phyloP scores from a whole-genome alignment of 1,140 invertebrate species.

The Anoplophora glabripennis region DNA sequence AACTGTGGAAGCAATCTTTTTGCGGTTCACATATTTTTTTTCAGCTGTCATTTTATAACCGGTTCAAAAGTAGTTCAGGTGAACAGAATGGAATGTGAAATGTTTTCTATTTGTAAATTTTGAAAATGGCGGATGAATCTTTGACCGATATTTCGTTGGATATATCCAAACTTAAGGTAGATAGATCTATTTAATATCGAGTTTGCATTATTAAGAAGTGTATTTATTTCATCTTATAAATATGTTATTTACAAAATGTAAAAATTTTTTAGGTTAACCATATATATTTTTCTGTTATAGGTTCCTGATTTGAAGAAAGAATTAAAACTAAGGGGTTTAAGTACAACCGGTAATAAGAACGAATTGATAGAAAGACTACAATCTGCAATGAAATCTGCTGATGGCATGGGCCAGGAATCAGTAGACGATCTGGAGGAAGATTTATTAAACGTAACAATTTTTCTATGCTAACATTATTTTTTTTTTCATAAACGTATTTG shows the following conservation, averaged over 20 bases:
- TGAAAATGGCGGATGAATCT: constrained; percentile 29
- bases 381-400: constrained; percentile 57
- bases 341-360: constrained; percentile 74
- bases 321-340: constrained; percentile 71
- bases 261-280: constrained; percentile 24
- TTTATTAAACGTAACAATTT: constrained; percentile 46
- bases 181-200: constrained; percentile 4
- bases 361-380: constrained; percentile 75
- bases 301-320: constrained; percentile 77
- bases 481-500: constrained; percentile 9
- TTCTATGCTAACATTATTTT: constrained; percentile 4
- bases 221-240: neutral
- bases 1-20: no score
- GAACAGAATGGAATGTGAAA: no score
- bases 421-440: constrained; percentile 57
- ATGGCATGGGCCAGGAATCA: constrained; percentile 51
- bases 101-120: neutral
- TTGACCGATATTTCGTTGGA: constrained; percentile 22
- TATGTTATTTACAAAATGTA: neutral
- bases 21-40: no score
- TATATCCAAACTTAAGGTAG: constrained; percentile 41
- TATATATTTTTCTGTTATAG: constrained; percentile 45
- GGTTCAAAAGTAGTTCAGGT: no score
- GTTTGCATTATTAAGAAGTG: constrained; percentile 3
- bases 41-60: no score